These are phyloP conservation scores for Xylocopa sonorina DNA, from an alignment of 1,140 invertebrate genomes.

Conservation along the genomic window DNA sequence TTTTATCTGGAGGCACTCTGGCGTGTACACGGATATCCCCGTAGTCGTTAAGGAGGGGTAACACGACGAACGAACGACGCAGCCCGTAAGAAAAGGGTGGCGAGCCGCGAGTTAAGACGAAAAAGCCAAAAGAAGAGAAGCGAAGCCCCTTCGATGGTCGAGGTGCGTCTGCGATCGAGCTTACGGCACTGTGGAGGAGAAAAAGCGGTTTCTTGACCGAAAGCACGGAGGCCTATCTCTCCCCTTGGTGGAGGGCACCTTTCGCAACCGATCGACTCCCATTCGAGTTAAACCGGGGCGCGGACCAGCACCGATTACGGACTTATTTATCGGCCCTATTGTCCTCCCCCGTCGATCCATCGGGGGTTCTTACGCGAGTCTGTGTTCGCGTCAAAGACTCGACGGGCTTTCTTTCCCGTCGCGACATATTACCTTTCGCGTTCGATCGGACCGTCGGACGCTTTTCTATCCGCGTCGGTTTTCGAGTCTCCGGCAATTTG, in stretches of 20 bases:
- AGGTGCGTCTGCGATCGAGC: constrained; percentile 49
- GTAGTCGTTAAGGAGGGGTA: constrained; percentile 4
- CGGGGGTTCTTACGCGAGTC: not conserved
- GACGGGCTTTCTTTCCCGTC: constrained; percentile 51
- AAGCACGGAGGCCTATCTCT: not conserved
- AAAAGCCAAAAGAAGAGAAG: constrained; percentile 12
- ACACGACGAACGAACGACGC: not conserved
- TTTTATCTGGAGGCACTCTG: constrained; percentile 30
- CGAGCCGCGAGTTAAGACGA: constrained; percentile 10
- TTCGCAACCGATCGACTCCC: constrained; percentile 57
- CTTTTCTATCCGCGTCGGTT: constrained; percentile 63
- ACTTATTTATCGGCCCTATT: constrained; percentile 70
- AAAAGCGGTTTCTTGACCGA: constrained; percentile 39
- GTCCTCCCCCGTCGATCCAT: constrained; percentile 39
- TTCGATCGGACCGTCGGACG: constrained; percentile 45
- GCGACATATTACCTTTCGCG: constrained; percentile 62
- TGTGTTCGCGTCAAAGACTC: constrained; percentile 39
- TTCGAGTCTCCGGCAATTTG: constrained; percentile 57
- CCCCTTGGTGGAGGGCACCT: constrained; percentile 50
- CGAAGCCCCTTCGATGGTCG: constrained; percentile 35
- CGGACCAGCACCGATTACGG: constrained; percentile 64
- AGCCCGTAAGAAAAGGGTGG: constrained; percentile 22
- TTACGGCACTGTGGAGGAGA: constrained; percentile 9
- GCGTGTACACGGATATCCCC: constrained; percentile 27
- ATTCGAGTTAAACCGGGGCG: constrained; percentile 40